Evolutionary conservation across 2,797 vertebrate species (phyloP), one percentile per base, ranked within the genome.

Genomic region (Cichlasoma orientale): DNA sequence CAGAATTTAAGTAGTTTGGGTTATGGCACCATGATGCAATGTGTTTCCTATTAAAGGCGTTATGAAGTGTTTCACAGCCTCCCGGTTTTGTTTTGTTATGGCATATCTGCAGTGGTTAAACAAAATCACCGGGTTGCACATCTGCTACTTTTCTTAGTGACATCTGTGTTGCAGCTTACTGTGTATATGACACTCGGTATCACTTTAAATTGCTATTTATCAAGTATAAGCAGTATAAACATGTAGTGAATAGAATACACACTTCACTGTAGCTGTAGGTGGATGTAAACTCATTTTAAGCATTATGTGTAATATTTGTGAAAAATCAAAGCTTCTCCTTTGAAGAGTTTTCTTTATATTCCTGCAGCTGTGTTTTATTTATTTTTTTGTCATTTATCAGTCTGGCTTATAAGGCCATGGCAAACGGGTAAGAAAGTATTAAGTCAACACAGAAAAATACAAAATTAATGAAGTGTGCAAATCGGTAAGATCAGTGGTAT

Each of bases 151-250:
- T 68, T 50, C 47, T 50, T 68, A 25, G 18, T 2, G 44, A 29
- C 25, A 68, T 29, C 41, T 0, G 10, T 50, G 11, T 0, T 68
- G 50, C 10, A 50, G 0, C 18, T 68, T 29, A 8, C 0, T 68
- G 6, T 68, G 63, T 50, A 68, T 50, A 52, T 29, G 25, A 29
- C 47, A 8, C 5, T 68, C 41, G 12, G 41, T 29, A 50, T 50
- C 63, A 47, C 0, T 68, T 68, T 1, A 44, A 68, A 29, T 19
- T n/a, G 47, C 11, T 68, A 52, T 68, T 52, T 31, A 3, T 18
- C 25, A 50, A 14, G 25, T 5, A 29, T 50, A 29, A 68, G 16
- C 11, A 31, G 10, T n/a, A 50, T n/a, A 27, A 50, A 68, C 19
- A 25, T 68, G 16, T 29, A n/a, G 11, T n/a, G 3, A 50, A n/a